Evolutionary conservation across 2,797 vertebrate species (phyloP), one percentile per base, ranked within the genome.

Genomic region (Parambassis ranga): DNA sequence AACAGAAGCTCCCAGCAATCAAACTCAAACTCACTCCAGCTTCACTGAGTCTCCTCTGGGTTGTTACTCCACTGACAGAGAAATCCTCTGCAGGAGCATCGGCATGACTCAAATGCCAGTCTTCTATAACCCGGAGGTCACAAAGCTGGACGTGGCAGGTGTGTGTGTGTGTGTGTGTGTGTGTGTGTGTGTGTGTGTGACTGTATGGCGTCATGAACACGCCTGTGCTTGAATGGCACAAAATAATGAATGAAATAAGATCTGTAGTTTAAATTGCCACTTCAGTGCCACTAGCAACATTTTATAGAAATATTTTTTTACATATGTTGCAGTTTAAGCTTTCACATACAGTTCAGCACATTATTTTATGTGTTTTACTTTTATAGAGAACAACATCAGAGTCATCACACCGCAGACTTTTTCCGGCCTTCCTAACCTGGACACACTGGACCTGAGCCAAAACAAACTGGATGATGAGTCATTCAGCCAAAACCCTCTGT

Each of bases 91-190:
- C 77, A 75, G 82, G 43, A 89, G 85, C 4, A 10, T 88, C 13
- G 89, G 85, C 52, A 75, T 95, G 79, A 91, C 88, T 64, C 77
- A 82, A 1, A 58, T 95, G 62, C 93, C 93, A 4, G 41, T 77
- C 78, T 87, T 95, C 70, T 83, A 59, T 4, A 88, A 93, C 81
- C 70, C 61, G 11, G 76, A 71, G 36, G 85, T 92, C 75, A 92
- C 87, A 15, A 90, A 76, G 6, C 84, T 95, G 71, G 91, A 94
- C 49, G 68, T 94, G 74, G 84, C 92, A 87, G 94, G 94, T 95
- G 38, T 69, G 72, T 77, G 59, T 65, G 9, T 43, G 2, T 63
- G 6, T 37, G 8, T 44, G 33, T 27, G 36, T 49, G n/a, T 41
- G 92, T 93, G 52, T 43, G 56, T 49, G 19, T 44, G 23, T 56